Base-by-base conservation (phyloP, 2,888 invertebrate genomes). In the Phragmatobia fuliginosa region DNA sequence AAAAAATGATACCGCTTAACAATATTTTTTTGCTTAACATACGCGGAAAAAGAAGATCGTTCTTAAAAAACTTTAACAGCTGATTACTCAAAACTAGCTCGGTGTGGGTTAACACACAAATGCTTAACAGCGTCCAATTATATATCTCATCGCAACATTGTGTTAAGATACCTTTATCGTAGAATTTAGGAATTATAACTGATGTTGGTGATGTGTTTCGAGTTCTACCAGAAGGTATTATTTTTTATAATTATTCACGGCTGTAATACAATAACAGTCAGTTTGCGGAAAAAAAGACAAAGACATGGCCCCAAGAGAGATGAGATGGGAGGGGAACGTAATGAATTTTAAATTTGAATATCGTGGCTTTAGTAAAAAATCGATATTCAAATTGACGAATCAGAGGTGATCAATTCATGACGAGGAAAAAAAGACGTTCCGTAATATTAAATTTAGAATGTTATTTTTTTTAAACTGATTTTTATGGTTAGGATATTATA, bases 321-420 rank as follows among this genome's bases (percentile, higher is more conserved):
- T 66, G 66, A 70, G 80, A 81, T 82, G 76, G 80, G 80, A 83
- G 76, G 75, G 74, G 81, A 83, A 70, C 80, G 85, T 78, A 84
- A 91, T 91, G 86, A 91, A 90, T 90, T 91, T 91, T 86, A 90
- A 90, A 88, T 88, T 85, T 79, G 87, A 90, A 90, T 88, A 87
- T 84, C 80, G 76, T 74, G 79, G 83, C 81, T 79, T 77, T 79
- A 78, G 81, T 87, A 86, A 88, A 86, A 88, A 83, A 83, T 86
- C 85, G 86, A 88, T 88, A 90, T 90, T 88, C 87, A 89, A 89
- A 91, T 90, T 88, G 88, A 86, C 86, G 88, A 88, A 87, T 89
- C 86, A 85, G 85, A 71, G 66, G 72, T 67, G 77, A 79, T 83
- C 79, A 77, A 81, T 81, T 78, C 74, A 70, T 77, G 75, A 70